Evolutionary conservation across 2,888 invertebrate species (phyloP), one percentile per base, ranked within the genome.

Genomic region (Micoletzkya japonica): DNA sequence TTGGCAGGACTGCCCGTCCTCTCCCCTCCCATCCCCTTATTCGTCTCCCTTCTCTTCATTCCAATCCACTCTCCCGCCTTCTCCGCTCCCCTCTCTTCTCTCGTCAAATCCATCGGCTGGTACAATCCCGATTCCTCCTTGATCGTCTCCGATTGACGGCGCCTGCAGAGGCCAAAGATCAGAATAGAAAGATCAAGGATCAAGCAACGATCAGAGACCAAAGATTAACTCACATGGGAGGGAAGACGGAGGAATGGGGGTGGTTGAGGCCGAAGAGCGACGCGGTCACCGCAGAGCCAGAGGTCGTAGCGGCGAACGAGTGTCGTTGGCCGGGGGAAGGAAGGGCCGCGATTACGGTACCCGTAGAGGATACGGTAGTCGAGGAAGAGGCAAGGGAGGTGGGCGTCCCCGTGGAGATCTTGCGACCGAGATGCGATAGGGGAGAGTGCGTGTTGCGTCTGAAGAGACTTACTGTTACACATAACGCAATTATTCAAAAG

Each of bases 91-190:
- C 14, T 4, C 7, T 14, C 30, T 61, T 34, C 17, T 61, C 17
- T 44, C 6, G 20, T 17, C 6, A 49, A 24, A 17, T 64, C 64
- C 64, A 64, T 64, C 28, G 36, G 34, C 28, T 64, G 64, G 37
- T 64, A 64, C 20, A 39, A 28, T 6, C 24, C 28, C 34, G 64
- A 28, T 30, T 64, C 64, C 37, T 64, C 64, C 36, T 64, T 64
- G 64, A 64, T 64, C 37, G 64, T 64, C 52, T 64, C 64, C 34
- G 64, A 64, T 30, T 61, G 61, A 30, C 61, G 61, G 32, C 61
- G 61, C 44, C 61, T 61, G 61, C 14, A 61, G 26, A 52, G 24
- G 14, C 6, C 10, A 52, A 17, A n/a, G 24, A 7, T 20, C 14
- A 39, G 37, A 28, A 36, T n/a, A 34, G 32, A 57, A 17, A 3